Base-by-base conservation (phyloP, 2,888 invertebrate species). In the Drosophila vallismaia region DNA sequence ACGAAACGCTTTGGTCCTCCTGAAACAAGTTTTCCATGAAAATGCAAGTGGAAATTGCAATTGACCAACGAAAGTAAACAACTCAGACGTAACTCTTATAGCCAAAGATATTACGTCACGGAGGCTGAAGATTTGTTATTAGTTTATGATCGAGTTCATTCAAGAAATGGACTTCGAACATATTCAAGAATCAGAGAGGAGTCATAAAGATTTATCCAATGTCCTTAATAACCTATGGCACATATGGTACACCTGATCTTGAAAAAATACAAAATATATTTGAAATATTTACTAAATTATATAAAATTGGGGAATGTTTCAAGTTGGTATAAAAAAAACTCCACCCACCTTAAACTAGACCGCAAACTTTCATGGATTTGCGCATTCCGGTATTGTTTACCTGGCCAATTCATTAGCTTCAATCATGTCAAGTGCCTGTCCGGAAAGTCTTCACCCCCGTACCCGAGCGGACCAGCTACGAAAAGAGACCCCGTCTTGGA, bases 1-100 rank as follows among this genome's bases (percentile, higher is more conserved):
- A 59, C 78, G 87, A 88, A 87, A 88, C 49, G 68, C 57, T 46
- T 51, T 59, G 55, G 64, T 78, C 76, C 83, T 83, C 75, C 36
- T 10, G 74, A 82, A 87, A 88, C 87, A 71, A 71, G 87, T 87
- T 87, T 80, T 63, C 50, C 45, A 45, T 56, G 64, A 59, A 62
- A 53, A 46, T 31, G 57, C 69, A 62, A 55, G 44, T 75, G 60
- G 57, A 54, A 54, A 60, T 38, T 45, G 38, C 60, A 57, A 63
- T 57, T 62, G 45, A 28, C 70, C 60, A 63, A 59, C 75, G 40
- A 49, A 62, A 53, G 56, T 40, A 48, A 70, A 59, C 63, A 62
- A 56, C 48, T 36, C 44, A 68, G 63, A 68, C 72, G 71, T 73
- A 77, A 80, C 69, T 46, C 12, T 51, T 49, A 60, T 8, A 4